Evolutionary conservation across 2,888 invertebrate genomes (phyloP), one percentile per base, ranked within the genome.

Genomic region (Tholera decimalis): DNA sequence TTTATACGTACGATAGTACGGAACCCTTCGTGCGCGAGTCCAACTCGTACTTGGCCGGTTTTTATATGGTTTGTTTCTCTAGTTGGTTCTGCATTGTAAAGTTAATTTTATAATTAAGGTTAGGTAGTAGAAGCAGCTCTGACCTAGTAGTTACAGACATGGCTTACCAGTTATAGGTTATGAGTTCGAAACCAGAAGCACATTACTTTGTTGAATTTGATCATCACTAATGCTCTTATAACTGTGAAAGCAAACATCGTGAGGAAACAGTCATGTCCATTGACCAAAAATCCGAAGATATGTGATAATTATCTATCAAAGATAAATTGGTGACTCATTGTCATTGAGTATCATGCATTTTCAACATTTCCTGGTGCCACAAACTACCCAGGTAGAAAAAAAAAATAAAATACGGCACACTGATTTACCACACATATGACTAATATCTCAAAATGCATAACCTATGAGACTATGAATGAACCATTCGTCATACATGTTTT

Each of bases 401-500:
- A 58, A 58, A 35, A 60, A 65, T 37, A 49, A 24, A 41, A 73
- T 74, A 59, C 30, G 3, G 35, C 24, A 30, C 41, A 33, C 39
- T 41, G 20, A 41, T 55, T 62, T 47, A 61, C 55, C 41, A 57
- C 41, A 57, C 44, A 44, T 8, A 51, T 81, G 65, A 71, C 67
- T 66, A 82, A 80, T 66, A 73, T 62, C 50, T 65, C 68, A 39
- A 65, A 74, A 75, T 73, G 65, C 69, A 71, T 66, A 82, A 79
- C 65, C 44, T 66, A 57, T 44, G 44, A 24, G 28, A 7, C 47
- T 55, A 67, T 76, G 80, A 76, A 73, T 60, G 76, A 77, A 43
- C n/a, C 28, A 46, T 75, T 72, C 44, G 53, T 62, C 43, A 66
- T 56, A 70, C 61, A 70, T 56, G 47, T 68, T 80, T 82, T 70